Conservation (phyloP, 2,797 vertebrate species). For the Sciurus carolinensis region DNA sequence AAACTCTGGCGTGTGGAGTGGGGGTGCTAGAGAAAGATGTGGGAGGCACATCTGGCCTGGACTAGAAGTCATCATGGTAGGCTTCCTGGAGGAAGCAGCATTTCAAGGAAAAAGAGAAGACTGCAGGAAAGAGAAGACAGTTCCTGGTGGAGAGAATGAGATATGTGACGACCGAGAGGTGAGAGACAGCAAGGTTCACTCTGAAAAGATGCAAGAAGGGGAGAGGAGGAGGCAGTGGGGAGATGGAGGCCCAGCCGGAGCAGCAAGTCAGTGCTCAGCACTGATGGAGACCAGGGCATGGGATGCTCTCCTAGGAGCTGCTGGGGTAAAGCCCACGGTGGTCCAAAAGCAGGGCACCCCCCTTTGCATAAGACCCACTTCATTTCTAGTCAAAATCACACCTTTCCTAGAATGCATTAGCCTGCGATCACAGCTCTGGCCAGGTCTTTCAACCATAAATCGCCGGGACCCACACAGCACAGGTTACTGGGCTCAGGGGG, state of each 20-base stretch:
- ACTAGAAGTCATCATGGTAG: neutral
- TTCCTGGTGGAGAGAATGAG: neutral
- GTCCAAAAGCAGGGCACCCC: too few species aligned
- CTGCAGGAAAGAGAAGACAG: neutral
- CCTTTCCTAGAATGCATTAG: neutral
- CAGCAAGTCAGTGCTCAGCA: neutral
- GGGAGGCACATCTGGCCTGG: neutral
- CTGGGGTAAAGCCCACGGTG: neutral
- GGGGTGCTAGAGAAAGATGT: neutral
- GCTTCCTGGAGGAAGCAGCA: neutral
- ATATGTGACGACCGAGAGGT: accelerated
- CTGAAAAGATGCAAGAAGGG: accelerated
- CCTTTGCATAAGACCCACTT: too few species aligned
- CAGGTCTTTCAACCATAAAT: neutral
- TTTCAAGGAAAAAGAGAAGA: neutral
- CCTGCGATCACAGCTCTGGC: neutral
- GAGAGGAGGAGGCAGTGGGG: too few species aligned
- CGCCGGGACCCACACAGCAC: neutral
- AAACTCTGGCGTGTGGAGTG: too few species aligned
- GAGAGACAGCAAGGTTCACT: neutral
- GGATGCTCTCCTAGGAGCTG: too few species aligned
- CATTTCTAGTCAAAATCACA: neutral
- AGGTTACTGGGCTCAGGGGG: neutral
- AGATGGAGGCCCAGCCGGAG: too few species aligned
- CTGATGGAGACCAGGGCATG: neutral